phyloP scores from a whole-genome alignment of 1,140 invertebrate genomes.

The Ectropis grisescens region DNA sequence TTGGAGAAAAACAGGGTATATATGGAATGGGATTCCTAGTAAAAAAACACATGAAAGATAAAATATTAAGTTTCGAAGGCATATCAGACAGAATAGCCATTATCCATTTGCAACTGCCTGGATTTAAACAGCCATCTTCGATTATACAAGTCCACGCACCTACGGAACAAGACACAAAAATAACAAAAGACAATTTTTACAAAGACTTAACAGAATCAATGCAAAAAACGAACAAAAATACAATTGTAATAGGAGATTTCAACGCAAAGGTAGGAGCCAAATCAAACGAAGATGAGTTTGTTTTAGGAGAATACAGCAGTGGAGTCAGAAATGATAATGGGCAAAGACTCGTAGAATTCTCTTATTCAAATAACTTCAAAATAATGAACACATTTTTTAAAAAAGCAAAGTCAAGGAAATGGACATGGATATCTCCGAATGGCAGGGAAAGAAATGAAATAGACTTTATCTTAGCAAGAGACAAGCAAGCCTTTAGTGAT shows the following conservation, averaged over 20 bases:
- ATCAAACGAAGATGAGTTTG: not conserved
- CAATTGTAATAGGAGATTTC: conserved; percentile 14
- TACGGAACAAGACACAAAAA: conserved; percentile 2
- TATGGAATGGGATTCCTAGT: conserved; percentile 17
- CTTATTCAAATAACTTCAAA: not conserved
- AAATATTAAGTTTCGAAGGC: conserved; percentile 11
- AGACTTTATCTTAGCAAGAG: not conserved
- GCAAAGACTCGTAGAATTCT: not conserved
- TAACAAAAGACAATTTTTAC: conserved; percentile 4
- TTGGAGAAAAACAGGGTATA: conserved; percentile 11
- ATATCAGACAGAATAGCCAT: conserved; percentile 14
- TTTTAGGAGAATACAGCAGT: not conserved
- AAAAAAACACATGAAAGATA: conserved; percentile 11
- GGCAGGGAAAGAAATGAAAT: not conserved
- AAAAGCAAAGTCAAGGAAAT: not conserved
- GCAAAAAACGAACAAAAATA: conserved; percentile 8
- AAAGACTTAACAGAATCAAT: conserved; percentile 2
- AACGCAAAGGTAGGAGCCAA: conserved; percentile 8
- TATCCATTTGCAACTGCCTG: conserved; percentile 7
- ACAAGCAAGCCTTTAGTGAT: not conserved
- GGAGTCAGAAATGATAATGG: not conserved
- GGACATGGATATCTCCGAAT: not conserved
- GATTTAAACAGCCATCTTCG: not conserved
- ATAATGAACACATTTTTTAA: not conserved
- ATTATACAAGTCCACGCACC: conserved; percentile 7